A percentile compares a stretch with the other conserved stretches of the same genome.
phyloP scores from a whole-genome alignment of 2,888 invertebrate species.

The Xestobium rufovillosum region DNA sequence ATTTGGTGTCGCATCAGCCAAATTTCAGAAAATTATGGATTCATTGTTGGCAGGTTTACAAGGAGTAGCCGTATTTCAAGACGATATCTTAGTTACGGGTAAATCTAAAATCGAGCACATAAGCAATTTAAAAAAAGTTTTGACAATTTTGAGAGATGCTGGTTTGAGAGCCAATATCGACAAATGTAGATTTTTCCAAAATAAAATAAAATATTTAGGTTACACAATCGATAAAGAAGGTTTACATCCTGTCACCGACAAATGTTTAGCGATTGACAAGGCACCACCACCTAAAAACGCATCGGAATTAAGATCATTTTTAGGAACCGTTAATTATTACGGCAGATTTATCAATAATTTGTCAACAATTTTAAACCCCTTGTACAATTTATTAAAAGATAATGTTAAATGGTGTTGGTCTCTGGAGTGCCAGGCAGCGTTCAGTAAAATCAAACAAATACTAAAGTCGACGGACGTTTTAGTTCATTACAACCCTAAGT shows the following conservation, averaged over 20 bases:
- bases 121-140: conserved; percentile 9
- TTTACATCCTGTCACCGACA: conserved; percentile 21
- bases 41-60: conserved; percentile 22
- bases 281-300: conserved; percentile 21
- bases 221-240: conserved; percentile 24
- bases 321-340: conserved; percentile 32
- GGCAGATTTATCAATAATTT: conserved; percentile 30
- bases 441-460: conserved; percentile 10
- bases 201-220: conserved; percentile 24
- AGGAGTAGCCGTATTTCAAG: conserved; percentile 22
- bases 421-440: conserved; percentile 5
- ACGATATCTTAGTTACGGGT: conserved; percentile 24
- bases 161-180: conserved; percentile 17
- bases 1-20: conserved; percentile 24
- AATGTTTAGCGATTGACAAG: conserved; percentile 23
- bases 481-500: conserved; percentile 15
- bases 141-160: conserved; percentile 7
- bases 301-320: conserved; percentile 24
- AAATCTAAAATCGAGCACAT: conserved; percentile 17
- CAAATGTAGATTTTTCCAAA: conserved; percentile 28
- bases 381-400: conserved; percentile 11
- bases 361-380: conserved; percentile 14
- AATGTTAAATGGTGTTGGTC: conserved; percentile 8
- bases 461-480: conserved; percentile 8
- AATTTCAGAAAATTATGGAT: conserved; percentile 30